Evolutionary conservation across 2,888 invertebrate species (phyloP), one percentile per base, ranked within the genome.

Genomic region (Lutraria lutraria): DNA sequence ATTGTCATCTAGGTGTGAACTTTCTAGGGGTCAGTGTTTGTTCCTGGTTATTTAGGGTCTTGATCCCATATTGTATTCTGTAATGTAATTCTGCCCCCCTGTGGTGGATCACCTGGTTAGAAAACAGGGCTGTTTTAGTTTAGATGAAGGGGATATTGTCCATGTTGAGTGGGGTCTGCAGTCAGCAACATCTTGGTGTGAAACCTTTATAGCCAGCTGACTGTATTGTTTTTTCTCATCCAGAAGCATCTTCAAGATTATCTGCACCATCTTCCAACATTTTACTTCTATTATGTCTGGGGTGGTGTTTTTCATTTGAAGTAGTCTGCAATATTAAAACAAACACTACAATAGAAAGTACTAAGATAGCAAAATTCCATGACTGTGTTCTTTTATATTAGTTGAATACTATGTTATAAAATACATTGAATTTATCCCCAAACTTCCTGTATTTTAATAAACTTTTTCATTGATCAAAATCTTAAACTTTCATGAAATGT

Each of bases 1-100:
- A 88, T 89, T 90, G 90, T 90, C 68, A 80, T 31, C 34, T 81
- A 87, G 85, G 90, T 89, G 90, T 85, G 88, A 90, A 82, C 80
- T 81, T 52, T 25, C 6, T 34, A 56, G 25, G 83, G 68, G 63
- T n/a, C 43, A 43, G n/a, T 83, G 83, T 83, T 83, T 83, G 83
- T 83, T 83, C 68, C 83, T 83, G 68, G 68, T 25, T 25, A 76
- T 76, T 76, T 76, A 76, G 76, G 76, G 76, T 76, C 76, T 19
- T 76, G 76, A 76, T 76, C 76, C 31, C 31, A 16, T 76, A 76
- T 76, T 76, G 76, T 31, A 76, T 31, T 76, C 34, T 34, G 76
- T 76, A 76, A 76, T 76, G 31, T 76, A 16, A 76, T 34, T 16
- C 16, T 31, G 15, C 3, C 34, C 76, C 19, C 56, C 15, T 31